These are phyloP conservation scores for Paratrypauchen microcephalus DNA, from an alignment of 2,797 vertebrate species.

Conservation along the genomic window DNA sequence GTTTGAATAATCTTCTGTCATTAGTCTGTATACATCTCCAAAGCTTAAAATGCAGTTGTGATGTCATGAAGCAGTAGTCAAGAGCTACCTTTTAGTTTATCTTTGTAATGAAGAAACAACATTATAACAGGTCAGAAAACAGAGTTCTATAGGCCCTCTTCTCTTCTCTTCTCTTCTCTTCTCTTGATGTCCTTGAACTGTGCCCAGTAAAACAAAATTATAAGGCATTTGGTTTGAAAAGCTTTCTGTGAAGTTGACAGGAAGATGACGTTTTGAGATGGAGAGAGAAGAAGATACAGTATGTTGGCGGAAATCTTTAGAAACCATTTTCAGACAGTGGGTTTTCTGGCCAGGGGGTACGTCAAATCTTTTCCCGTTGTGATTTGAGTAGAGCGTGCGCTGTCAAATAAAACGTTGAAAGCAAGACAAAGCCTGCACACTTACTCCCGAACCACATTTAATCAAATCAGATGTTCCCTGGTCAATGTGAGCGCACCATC, in stretches of 20 bases:
- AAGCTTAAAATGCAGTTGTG: too few relatives aligned
- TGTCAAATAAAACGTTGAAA: slow-evolving; percentile 55
- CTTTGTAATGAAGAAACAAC: too few relatives aligned
- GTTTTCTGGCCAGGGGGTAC: slow-evolving; percentile 44
- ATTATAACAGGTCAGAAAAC: too few relatives aligned
- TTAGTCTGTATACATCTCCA: too few relatives aligned
- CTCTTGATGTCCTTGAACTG: too few relatives aligned
- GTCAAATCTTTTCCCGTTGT: slow-evolving; percentile 51
- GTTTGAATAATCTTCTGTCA: too few relatives aligned
- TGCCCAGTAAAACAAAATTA: background rate
- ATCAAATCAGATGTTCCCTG: slow-evolving; percentile 55
- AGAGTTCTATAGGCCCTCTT: too few relatives aligned
- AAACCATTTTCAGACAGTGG: slow-evolving; percentile 34
- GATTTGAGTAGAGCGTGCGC: slow-evolving; percentile 41
- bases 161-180: too few relatives aligned
- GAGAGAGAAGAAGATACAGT: slow-evolving; percentile 9
- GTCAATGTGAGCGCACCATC: slow-evolving; percentile 40
- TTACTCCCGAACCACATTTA: too few relatives aligned
- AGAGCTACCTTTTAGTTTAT: too few relatives aligned
- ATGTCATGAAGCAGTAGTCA: too few relatives aligned
- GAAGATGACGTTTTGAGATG: background rate
- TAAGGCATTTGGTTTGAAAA: background rate
- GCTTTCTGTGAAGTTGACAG: background rate
- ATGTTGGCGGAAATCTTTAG: slow-evolving; percentile 26
- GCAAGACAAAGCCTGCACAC: too few relatives aligned